Conservation (phyloP, 30 jellyfish, hydroid and myxozoan species). For the Phacellophora camtschatica region DNA sequence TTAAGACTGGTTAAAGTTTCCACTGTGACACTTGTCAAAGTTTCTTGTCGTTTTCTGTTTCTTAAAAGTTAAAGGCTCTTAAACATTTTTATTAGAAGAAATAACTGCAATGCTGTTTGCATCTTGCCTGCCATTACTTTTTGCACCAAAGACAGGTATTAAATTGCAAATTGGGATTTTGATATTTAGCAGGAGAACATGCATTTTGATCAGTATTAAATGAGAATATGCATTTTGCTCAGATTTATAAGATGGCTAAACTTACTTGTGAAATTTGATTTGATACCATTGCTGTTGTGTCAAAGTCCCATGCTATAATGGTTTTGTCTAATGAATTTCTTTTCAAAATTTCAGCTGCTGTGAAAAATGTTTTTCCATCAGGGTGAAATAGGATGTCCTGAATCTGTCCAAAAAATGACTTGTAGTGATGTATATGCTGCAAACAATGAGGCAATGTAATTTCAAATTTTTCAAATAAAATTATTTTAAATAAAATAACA, state of each 20-base stretch:
- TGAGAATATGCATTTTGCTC: too few relatives aligned
- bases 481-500: neutral
- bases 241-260: neutral
- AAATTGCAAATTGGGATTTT: too few relatives aligned
- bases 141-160: too few relatives aligned
- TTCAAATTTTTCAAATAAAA: neutral
- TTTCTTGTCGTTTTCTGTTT: too few relatives aligned
- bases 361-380: conserved; percentile 60
- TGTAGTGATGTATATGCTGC: conserved; percentile 62
- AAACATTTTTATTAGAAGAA: too few relatives aligned
- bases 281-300: conserved; percentile 73
- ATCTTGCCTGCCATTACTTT: too few relatives aligned
- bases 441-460: neutral
- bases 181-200: too few relatives aligned
- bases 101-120: too few relatives aligned
- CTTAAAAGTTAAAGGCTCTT: too few relatives aligned
- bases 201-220: too few relatives aligned
- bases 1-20: too few relatives aligned
- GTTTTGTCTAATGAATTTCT: conserved; percentile 86
- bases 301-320: conserved; percentile 89
- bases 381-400: conserved; percentile 89
- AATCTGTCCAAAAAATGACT: conserved; percentile 79
- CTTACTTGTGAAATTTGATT: conserved; percentile 90
- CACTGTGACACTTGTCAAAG: too few relatives aligned
- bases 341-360: conserved; percentile 79